These are phyloP conservation scores for Pedicia rivosa DNA, from an alignment of 2,888 invertebrate genomes.

Conservation along the genomic window DNA sequence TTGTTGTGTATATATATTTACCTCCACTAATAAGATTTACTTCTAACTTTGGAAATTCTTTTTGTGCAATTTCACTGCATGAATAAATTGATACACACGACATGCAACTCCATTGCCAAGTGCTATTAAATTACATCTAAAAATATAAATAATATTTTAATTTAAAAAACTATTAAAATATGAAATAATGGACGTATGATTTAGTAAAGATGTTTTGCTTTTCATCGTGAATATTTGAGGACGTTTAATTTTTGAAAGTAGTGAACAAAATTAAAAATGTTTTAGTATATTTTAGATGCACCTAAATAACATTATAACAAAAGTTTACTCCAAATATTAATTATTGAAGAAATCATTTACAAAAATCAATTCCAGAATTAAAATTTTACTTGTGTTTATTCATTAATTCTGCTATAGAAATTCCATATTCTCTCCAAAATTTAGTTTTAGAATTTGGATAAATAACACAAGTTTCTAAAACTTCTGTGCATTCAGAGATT, in stretches of 20 bases:
- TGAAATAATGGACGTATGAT: too few species aligned
- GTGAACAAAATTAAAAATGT: too few species aligned
- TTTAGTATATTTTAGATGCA: too few species aligned
- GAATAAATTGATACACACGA: constrained; percentile 82
- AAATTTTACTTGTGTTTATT: constrained; percentile 38
- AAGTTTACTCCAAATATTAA: too few species aligned
- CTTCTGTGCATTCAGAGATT: constrained; percentile 52
- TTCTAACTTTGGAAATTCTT: constrained; percentile 73
- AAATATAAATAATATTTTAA: constrained; percentile 17
- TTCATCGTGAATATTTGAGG: too few species aligned
- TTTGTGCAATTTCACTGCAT: constrained; percentile 65
- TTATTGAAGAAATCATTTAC: too few species aligned
- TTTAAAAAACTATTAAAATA: too few species aligned
- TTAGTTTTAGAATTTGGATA: constrained; percentile 40
- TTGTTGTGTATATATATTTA: too few species aligned
- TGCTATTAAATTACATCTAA: constrained; percentile 64
- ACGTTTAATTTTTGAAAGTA: too few species aligned
- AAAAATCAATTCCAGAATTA: too few species aligned
- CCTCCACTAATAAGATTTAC: constrained; percentile 66
- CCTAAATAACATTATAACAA: too few species aligned
- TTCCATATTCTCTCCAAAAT: constrained; percentile 18
- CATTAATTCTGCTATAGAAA: constrained; percentile 34
- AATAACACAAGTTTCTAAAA: constrained; percentile 50
- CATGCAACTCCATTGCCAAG: constrained; percentile 86
- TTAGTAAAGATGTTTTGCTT: too few species aligned